Conservation (phyloP, 1,140 invertebrate species). For the Phymastichus coffea region DNA sequence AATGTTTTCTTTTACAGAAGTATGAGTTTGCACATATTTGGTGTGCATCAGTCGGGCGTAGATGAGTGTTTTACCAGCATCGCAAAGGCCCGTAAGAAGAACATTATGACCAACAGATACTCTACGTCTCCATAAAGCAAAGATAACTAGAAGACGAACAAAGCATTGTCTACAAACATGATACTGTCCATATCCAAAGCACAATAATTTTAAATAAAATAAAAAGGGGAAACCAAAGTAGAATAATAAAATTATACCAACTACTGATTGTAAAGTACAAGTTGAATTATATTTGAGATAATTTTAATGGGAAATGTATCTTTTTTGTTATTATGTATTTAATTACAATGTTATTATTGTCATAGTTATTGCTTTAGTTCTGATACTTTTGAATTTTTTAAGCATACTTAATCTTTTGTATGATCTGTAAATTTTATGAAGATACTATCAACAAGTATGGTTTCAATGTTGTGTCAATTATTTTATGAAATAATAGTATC, state of each 20-base stretch:
- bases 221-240: slow-evolving; percentile 3
- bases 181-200: too few relatives aligned
- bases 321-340: slow-evolving; percentile 43
- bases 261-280: slow-evolving; percentile 13
- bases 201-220: background rate
- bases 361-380: slow-evolving; percentile 34
- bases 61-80: slow-evolving; percentile 84
- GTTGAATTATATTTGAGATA: slow-evolving; percentile 2
- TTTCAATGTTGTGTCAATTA: too few relatives aligned
- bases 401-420: slow-evolving; percentile 41
- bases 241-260: too few relatives aligned
- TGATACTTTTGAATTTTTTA: slow-evolving; percentile 37
- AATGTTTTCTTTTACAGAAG: slow-evolving; percentile 83
- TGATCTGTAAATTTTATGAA: slow-evolving; percentile 29
- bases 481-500: too few relatives aligned
- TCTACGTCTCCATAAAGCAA: slow-evolving; percentile 60
- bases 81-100: slow-evolving; percentile 78
- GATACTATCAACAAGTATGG: slow-evolving; percentile 32
- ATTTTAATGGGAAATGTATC: slow-evolving; percentile 33
- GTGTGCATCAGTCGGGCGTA: slow-evolving; percentile 73
- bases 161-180: too few relatives aligned
- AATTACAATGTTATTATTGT: slow-evolving; percentile 41
- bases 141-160: slow-evolving; percentile 51
- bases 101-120: slow-evolving; percentile 63
- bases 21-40: slow-evolving; percentile 74